Base-by-base conservation (phyloP, 2,888 invertebrate genomes). In the Drosophila longiperda region DNA sequence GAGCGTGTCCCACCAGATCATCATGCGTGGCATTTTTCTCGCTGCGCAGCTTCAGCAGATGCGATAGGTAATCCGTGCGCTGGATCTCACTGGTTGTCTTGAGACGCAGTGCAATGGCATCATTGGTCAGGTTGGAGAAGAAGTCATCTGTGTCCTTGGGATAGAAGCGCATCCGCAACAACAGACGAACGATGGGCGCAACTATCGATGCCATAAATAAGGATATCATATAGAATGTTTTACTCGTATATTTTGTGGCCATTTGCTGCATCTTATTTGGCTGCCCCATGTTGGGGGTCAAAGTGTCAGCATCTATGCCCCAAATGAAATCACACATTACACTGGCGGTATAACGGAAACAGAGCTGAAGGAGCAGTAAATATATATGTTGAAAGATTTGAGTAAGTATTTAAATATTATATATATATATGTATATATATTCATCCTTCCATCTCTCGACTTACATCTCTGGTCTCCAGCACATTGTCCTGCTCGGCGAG, bases 71-170 rank as follows among this genome's bases (percentile, higher is more conserved):
- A 78, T 92, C 93, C 1, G 76, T 76, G 0, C 92, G 87, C 6
- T 81, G 62, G 12, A 74, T 38, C 50, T 81, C 63, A 4, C 70
- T n/a, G 0, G 54, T 65, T 2, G 73, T 76, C 15, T 82, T 75
- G 0, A 74, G 36, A 2, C 92, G 85, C 59, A 91, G n/a, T 8
- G 83, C 73, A 7, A 91, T 73, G 0, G 93, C 90, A 17, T 91
- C 80, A 15, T 67, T 73, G 29, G 90, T 89, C 1, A 92, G 65
- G 23, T 83, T 69, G 0, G 82, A 84, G 40, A 92, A 92, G 73
- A 92, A 92, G 0, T 76, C 66, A 26, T 91, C 98, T 90, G 99
- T 98, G 5, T 95, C 95, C 0, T 92, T 94, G 17, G 87, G 78
- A 65, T 80, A 86, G 40, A 92, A 82, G 1, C 88, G 87, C 23